phyloP scores from a whole-genome alignment of 2,797 vertebrate genomes.

The Gadopsis marmoratus region DNA sequence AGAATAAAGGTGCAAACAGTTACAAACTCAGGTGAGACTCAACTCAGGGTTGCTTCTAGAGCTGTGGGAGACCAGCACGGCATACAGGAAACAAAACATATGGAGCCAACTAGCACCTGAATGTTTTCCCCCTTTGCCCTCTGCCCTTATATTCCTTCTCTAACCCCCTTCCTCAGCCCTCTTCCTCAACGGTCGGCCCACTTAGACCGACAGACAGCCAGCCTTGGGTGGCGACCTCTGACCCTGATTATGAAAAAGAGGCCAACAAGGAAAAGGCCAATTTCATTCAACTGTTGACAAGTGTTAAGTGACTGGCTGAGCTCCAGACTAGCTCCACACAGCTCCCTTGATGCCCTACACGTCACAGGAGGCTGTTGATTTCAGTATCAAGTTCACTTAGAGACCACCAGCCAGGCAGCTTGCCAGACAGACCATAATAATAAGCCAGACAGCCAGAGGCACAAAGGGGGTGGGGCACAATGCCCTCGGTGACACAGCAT shows the following conservation, averaged over 20 bases:
- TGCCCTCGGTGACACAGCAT: conserved; percentile 64
- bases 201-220: conserved; percentile 59
- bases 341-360: conserved; percentile 59
- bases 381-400: conserved; percentile 82
- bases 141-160: conserved; percentile 28
- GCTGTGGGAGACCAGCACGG: conserved; percentile 37
- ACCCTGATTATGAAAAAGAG: conserved; percentile 85
- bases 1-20: background rate
- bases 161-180: conserved; percentile 43
- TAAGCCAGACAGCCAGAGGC: conserved; percentile 69
- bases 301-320: conserved; percentile 79
- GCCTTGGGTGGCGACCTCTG: conserved; percentile 73
- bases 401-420: conserved; percentile 74
- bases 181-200: conserved; percentile 68
- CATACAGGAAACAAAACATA: conserved; percentile 49
- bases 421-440: conserved; percentile 78
- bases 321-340: conserved; percentile 64
- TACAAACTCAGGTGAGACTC: background rate
- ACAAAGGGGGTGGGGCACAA: conserved; percentile 34
- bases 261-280: conserved; percentile 73
- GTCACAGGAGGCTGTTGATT: conserved; percentile 70
- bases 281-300: conserved; percentile 87
- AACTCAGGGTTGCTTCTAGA: background rate
- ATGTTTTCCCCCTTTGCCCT: conserved; percentile 60
- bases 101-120: conserved; percentile 41